phyloP scores from a whole-genome alignment of 2,888 invertebrate genomes.

The Achlya flavicornis region DNA sequence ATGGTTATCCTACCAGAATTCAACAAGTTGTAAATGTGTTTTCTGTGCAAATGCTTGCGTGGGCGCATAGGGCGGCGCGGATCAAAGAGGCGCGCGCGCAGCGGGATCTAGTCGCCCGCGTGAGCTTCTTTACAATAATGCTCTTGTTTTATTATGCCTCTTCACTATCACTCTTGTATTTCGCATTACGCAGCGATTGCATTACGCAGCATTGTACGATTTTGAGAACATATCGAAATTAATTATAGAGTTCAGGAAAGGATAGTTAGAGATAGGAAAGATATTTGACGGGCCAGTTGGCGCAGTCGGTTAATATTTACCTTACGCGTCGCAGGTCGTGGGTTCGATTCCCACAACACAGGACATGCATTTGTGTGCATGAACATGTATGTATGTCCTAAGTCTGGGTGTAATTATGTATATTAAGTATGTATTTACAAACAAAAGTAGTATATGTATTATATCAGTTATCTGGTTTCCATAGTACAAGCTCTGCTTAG shows the following conservation, averaged over 20 bases:
- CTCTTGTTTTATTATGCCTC: slow-evolving; percentile 32
- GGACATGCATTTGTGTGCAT: too few relatives aligned
- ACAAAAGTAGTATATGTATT: too few relatives aligned
- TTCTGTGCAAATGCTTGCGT: slow-evolving; percentile 59
- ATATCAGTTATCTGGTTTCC: too few relatives aligned
- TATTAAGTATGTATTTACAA: too few relatives aligned
- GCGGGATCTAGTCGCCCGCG: slow-evolving; percentile 39
- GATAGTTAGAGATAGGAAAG: too few relatives aligned
- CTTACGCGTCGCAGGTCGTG: too few relatives aligned
- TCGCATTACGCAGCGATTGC: slow-evolving; percentile 2
- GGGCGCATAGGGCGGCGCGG: slow-evolving; percentile 50
- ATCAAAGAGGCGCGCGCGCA: slow-evolving; percentile 47
- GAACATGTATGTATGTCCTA: too few relatives aligned
- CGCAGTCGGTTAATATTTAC: too few relatives aligned
- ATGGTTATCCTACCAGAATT: slow-evolving; percentile 20
- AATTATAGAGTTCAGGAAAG: not conserved
- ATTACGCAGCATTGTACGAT: not conserved
- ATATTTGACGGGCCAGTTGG: too few relatives aligned
- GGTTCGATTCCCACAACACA: too few relatives aligned
- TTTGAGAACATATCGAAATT: not conserved
- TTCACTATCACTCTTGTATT: slow-evolving; percentile 1
- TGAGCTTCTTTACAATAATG: slow-evolving; percentile 28
- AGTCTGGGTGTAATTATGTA: too few relatives aligned
- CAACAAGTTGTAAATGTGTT: slow-evolving; percentile 49
- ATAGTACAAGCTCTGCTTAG: too few relatives aligned